Evolutionary conservation across 2,888 invertebrate species (phyloP), one percentile per base, ranked within the genome.

Genomic region (Clistopyga incitator): DNA sequence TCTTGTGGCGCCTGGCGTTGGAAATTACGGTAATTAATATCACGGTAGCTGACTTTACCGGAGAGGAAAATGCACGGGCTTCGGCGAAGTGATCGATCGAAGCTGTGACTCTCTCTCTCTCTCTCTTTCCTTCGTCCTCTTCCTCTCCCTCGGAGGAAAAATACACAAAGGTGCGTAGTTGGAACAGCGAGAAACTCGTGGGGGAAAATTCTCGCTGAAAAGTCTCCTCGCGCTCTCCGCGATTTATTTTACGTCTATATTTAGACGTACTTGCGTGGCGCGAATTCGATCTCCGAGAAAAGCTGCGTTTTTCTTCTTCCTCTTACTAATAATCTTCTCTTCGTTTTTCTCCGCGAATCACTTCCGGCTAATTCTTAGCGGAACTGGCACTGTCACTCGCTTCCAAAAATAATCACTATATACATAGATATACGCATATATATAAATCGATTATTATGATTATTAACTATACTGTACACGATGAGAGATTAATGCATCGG

Each of bases 341-440:
- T 50, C n/a, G 34, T 45, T 65, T 59, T 38, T 67, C 29, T 65
- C 47, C 50, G 47, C 52, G 47, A 72, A 56, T 74, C 56, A 25
- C 67, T 77, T 71, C 34, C 38, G 15, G 50, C 76, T 56, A 64
- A 20, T 47, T 67, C 64, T 75, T 74, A 47, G 77, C 70, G n/a
- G 64, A 79, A 68, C 65, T 81, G 81, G 81, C 84, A 71, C 84
- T 70, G 75, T 81, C 78, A 75, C 81, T 34, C 45, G 25, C 54
- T 70, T 71, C 78, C 70, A 70, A 45, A 82, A 82, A 82, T 82
- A 82, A 65, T 75, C 75, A 47, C 45, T 20, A 20, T 67, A 70
- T 72, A 29, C 25, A 64, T 47, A 4, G n/a, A 45, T 45, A 20
- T 54, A 68, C 34, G 45, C 11, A 29, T 61, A 42, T 45, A 72